Conservation (phyloP, 2,888 invertebrate genomes). For the Drosophila eohydei region DNA sequence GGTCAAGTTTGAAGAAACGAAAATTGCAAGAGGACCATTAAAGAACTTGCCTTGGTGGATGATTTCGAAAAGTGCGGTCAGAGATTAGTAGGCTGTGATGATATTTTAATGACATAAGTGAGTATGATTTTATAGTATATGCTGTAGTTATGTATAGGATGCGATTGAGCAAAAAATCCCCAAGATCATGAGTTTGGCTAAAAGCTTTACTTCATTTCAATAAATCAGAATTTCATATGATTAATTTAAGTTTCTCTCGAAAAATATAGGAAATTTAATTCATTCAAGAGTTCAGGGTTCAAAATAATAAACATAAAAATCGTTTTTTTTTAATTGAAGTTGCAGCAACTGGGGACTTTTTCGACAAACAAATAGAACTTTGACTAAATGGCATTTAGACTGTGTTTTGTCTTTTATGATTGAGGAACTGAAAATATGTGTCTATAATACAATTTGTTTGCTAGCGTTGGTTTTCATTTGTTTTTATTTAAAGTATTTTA, state of each 20-base stretch:
- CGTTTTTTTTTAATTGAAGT: too few species aligned
- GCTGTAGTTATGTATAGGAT: background rate
- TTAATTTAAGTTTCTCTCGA: background rate
- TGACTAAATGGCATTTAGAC: background rate
- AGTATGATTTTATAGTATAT: constrained; percentile 8
- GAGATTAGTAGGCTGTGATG: constrained; percentile 30
- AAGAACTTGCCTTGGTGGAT: constrained; percentile 35
- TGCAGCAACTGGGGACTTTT: background rate
- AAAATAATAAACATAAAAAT: too few species aligned
- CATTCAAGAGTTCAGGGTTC: too few species aligned
- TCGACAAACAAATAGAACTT: background rate
- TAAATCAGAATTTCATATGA: background rate
- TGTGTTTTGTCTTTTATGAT: background rate
- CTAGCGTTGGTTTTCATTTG: background rate
- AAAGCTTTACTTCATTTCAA: background rate
- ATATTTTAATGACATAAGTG: constrained; percentile 35
- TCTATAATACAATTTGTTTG: background rate
- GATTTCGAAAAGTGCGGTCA: constrained; percentile 31
- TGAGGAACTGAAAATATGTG: background rate
- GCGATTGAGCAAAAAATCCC: background rate
- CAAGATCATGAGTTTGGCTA: background rate
- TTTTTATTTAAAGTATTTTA: background rate
- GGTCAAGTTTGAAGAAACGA: constrained; percentile 9
- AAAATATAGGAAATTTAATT: too few species aligned
- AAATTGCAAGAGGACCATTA: constrained; percentile 34